These are phyloP conservation scores for Agrochola lota DNA, from an alignment of 2,888 invertebrate species.

Conservation along the genomic window DNA sequence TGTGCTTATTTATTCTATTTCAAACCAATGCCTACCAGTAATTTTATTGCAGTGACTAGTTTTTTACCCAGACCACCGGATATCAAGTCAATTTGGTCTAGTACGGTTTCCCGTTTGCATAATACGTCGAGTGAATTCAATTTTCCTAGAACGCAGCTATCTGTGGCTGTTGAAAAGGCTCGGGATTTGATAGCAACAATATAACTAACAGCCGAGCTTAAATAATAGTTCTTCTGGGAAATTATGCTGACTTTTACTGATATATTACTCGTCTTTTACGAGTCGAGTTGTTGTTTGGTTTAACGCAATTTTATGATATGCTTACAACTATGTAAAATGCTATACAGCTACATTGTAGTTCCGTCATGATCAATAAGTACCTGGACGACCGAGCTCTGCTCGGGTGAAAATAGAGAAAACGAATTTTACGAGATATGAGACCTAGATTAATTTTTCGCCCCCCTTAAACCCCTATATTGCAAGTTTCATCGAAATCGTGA, in stretches of 20 bases:
- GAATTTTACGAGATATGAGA: too few relatives aligned
- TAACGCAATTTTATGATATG: background rate
- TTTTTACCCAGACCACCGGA: background rate
- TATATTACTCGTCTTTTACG: background rate
- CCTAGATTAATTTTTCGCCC: too few relatives aligned
- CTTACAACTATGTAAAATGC: too few relatives aligned
- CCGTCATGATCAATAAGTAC: too few relatives aligned
- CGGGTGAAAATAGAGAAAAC: too few relatives aligned
- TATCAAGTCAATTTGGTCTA: constrained; percentile 24
- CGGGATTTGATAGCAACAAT: background rate
- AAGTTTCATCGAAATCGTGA: too few relatives aligned
- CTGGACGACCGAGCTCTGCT: too few relatives aligned
- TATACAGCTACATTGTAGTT: background rate
- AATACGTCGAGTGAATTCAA: constrained; percentile 39
- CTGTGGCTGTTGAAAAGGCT: constrained; percentile 12
- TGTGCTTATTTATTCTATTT: background rate
- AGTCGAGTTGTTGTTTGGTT: background rate
- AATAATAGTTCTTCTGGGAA: background rate
- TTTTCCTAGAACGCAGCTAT: constrained; percentile 33
- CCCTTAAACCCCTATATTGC: too few relatives aligned
- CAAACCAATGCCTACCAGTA: background rate
- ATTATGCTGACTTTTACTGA: background rate
- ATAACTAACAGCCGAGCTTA: background rate
- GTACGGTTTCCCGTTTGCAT: constrained; percentile 15
- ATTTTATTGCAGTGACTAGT: background rate